phyloP scores from a whole-genome alignment of 1,140 invertebrate genomes.

The Saccostrea echinata region DNA sequence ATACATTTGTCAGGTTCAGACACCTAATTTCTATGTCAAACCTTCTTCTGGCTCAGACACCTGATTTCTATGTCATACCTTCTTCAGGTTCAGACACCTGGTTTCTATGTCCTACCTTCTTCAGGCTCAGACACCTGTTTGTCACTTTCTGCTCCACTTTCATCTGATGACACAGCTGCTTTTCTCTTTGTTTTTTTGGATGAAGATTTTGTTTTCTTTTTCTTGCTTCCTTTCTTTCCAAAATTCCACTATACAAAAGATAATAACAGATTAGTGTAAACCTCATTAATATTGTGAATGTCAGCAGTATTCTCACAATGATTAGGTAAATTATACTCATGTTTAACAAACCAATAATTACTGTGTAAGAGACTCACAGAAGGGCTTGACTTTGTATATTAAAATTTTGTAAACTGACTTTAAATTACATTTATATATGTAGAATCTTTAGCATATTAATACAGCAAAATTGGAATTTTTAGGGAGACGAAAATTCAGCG shows the following conservation, averaged over 20 bases:
- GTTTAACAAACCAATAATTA: too few relatives aligned
- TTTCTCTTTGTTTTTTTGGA: constrained; percentile 80
- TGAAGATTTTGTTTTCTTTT: constrained; percentile 78
- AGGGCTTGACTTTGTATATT: too few relatives aligned
- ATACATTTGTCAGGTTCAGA: not conserved
- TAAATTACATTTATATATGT: too few relatives aligned
- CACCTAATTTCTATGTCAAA: not conserved
- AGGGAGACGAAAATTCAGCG: too few relatives aligned
- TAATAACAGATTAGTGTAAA: not conserved
- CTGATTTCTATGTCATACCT: not conserved
- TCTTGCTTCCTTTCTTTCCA: constrained; percentile 84
- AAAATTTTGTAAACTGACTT: too few relatives aligned
- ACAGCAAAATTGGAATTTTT: too few relatives aligned
- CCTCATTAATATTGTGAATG: too few relatives aligned
- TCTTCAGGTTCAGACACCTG: not conserved
- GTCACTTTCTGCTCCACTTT: constrained; percentile 82
- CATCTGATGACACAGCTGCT: constrained; percentile 80
- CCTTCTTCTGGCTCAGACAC: not conserved
- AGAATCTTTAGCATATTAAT: too few relatives aligned
- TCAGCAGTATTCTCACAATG: too few relatives aligned
- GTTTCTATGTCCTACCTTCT: constrained; percentile 76
- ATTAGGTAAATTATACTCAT: too few relatives aligned
- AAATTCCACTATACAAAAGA: constrained; percentile 82
- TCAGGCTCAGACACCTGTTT: constrained; percentile 85
- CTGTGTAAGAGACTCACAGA: too few relatives aligned